Evolutionary conservation across 2,888 invertebrate species (phyloP), one percentile per base, ranked within the genome.

Genomic region (Anorthoa munda): DNA sequence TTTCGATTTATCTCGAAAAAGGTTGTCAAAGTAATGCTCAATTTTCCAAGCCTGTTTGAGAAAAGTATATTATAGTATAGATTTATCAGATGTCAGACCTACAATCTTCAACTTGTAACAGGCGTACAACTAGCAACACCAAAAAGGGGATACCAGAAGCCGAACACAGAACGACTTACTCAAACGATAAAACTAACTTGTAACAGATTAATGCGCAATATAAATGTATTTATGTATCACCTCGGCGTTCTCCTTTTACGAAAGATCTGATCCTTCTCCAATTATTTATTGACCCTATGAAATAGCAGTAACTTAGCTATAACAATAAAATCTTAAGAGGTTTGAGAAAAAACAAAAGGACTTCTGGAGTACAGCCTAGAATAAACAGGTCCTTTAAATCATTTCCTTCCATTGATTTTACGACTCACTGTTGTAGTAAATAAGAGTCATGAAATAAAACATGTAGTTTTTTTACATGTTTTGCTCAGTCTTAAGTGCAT

Each of bases 191-290:
- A 73, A 51, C n/a, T 45, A 46, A 51, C 23, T 66, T 31, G 31
- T 46, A 21, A 45, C 9, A 60, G 18, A 81, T 60, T 56, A 48
- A 59, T 68, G 46, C 13, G 18, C 66, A 63, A 75, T 77, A 53
- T 56, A 75, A 53, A 77, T 81, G 21, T 77, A 72, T 77, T 65
- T 60, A 77, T 72, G 77, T 81, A 77, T 61, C n/a, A 13, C 26
- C 26, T 21, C 55, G 39, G 18, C 2, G 15, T 66, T 31, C 60
- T 66, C 51, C 50, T 61, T 74, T 60, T 74, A 75, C 15, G 59
- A 50, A 70, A 23, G 55, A 39, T 61, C 60, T 15, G 39, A 55
- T n/a, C 39, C 39, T 21, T 26, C 46, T 60, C 21, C 18, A 11
- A 53, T 31, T 46, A 56, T 66, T 55, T 64, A 64, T 67, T 67